A percentile compares a stretch with the other conserved stretches of the same genome.
Conservation (phyloP, 1,140 invertebrate species). For the Penaeus vannamei region DNA sequence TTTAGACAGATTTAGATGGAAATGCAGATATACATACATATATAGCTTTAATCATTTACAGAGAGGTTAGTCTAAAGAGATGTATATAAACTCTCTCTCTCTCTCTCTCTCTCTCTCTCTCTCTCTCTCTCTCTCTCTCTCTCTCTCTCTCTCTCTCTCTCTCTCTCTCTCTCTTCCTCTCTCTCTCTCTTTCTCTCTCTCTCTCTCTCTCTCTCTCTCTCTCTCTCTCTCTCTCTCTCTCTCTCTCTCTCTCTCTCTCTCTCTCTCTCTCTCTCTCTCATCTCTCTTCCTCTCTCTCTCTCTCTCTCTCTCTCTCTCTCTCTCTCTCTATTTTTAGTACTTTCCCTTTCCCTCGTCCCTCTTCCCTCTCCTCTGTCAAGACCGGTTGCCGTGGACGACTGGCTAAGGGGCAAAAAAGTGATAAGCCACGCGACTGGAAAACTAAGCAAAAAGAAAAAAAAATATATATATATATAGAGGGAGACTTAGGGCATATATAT, state of each 20-base stretch:
- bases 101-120: neutral
- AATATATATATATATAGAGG: constrained; percentile 38
- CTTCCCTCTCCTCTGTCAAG: constrained; percentile 2
- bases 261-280: neutral
- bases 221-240: neutral
- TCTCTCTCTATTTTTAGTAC: neutral
- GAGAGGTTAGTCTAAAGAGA: no score
- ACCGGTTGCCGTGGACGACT: no score
- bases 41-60: no score
- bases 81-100: no score
- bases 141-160: neutral
- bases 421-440: neutral
- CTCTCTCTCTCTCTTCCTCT: neutral
- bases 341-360: constrained; percentile 7
- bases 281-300: neutral
- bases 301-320: constrained; percentile 1
- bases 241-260: neutral
- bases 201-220: neutral
- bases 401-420: neutral
- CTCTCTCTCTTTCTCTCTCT: neutral
- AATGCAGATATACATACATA: no score
- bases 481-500: constrained; percentile 40
- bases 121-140: neutral
- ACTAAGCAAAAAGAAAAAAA: neutral
- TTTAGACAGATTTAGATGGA: no score